phyloP scores from a whole-genome alignment of 37 sponge, comb jelly and placozoan species.

The Cliona cf. orientalis region DNA sequence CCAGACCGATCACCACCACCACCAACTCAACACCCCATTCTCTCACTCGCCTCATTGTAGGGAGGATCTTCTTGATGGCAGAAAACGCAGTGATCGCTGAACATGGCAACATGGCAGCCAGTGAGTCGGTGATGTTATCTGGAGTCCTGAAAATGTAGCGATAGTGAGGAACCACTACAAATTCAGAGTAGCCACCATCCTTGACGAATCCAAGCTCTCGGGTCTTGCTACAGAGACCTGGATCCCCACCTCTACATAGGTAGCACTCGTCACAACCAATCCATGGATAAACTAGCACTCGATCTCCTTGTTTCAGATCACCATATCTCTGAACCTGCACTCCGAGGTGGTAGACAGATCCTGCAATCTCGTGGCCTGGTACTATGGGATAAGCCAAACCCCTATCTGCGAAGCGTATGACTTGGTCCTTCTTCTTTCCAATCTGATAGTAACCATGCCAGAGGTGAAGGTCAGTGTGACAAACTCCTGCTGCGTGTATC shows the following conservation, averaged over 20 bases:
- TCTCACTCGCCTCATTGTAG: background rate
- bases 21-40: background rate
- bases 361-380: slow-evolving; percentile 65
- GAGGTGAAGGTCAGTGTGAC: slow-evolving; percentile 40
- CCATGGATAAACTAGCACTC: slow-evolving; percentile 52
- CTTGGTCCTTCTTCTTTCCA: slow-evolving; percentile 2
- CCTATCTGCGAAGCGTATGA: slow-evolving; percentile 3
- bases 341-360: slow-evolving; percentile 34
- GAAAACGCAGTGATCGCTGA: slow-evolving; percentile 35
- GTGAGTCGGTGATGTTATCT: background rate
- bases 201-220: slow-evolving; percentile 26
- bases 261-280: slow-evolving; percentile 46
- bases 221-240: background rate
- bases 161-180: slow-evolving; percentile 28
- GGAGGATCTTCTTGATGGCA: slow-evolving; percentile 21
- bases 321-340: background rate
- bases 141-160: slow-evolving; percentile 15
- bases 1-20: slow-evolving; percentile 47
- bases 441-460: slow-evolving; percentile 34
- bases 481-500: slow-evolving; percentile 39
- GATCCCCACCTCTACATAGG: slow-evolving; percentile 25
- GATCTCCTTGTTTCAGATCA: slow-evolving; percentile 22
- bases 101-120: slow-evolving; percentile 43
- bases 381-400: slow-evolving; percentile 39
- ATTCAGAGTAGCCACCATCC: slow-evolving; percentile 64